Evolutionary conservation across 2,113 vertebrate species (phyloP), one percentile per base, ranked within the genome.

Genomic region (Leptobrachium leishanense): DNA sequence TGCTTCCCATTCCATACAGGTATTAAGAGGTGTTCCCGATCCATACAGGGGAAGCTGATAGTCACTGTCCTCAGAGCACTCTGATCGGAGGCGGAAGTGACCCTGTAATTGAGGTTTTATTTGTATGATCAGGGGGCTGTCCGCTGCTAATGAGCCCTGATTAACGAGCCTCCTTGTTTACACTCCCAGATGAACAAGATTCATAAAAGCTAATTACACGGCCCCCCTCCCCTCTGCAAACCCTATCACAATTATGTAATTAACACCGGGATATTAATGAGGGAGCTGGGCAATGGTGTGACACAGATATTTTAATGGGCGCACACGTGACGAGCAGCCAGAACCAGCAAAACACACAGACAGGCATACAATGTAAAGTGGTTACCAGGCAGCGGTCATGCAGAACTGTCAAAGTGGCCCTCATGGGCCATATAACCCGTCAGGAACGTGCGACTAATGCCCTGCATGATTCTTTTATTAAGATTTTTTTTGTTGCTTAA

Each of bases 161-260:
- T 79, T 79, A 79, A 79, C 77, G 70, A 79, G 69, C 77, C 77
- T 79, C 44, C 59, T 79, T 79, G 77, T 79, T 79, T 79, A 79
- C 77, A 66, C 77, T 79, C 77, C 77, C 70, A 73, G 77, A 72
- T 73, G 77, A 79, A 79, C 43, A 39, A 31, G 62, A 79, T 79
- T 79, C 77, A 79, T 79, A 65, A 68, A 65, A 73, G 77, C 71
- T 79, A 79, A 79, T 79, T 79, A 79, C 70, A 40, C 59, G 41
- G 76, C 68, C 77, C 76, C 75, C 62, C 62, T 75, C 62, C 69
- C 62, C 68, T 41, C 54, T 68, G 42, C 77, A 72, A 70, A 44
- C 77, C 67, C 74, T 72, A 68, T 81, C 74, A 74, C 79, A 70
- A 76, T 70, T 64, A 81, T 75, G 72, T 71, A 64, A 69, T 81